These are phyloP conservation scores for Eilema caniola DNA, from an alignment of 2,888 invertebrate genomes.

Conservation along the genomic window DNA sequence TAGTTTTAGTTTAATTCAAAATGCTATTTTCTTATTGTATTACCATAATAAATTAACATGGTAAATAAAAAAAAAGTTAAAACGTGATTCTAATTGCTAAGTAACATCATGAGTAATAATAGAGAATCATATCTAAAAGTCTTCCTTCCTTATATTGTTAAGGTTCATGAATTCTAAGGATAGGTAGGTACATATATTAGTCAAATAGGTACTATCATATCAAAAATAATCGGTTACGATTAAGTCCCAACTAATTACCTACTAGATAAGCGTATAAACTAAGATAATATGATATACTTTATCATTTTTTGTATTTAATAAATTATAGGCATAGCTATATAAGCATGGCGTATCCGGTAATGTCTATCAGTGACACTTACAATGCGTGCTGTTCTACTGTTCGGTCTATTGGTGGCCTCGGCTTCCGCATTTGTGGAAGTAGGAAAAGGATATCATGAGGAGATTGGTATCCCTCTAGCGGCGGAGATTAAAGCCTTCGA, in stretches of 20 bases:
- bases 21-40: too few relatives aligned
- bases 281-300: neutral
- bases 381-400: slow-evolving; percentile 28
- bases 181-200: neutral
- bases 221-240: neutral
- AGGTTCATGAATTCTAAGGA: neutral
- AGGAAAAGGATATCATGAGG: slow-evolving; percentile 59
- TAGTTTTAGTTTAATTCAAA: too few relatives aligned
- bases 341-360: neutral
- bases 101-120: neutral
- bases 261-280: neutral
- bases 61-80: neutral
- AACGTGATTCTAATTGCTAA: neutral
- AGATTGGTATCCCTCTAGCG: slow-evolving; percentile 68
- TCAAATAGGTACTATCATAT: neutral
- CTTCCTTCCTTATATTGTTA: neutral
- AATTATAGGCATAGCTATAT: neutral
- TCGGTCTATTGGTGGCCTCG: slow-evolving; percentile 31
- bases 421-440: slow-evolving; percentile 32
- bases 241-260: neutral
- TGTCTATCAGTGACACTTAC: neutral
- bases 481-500: slow-evolving; percentile 63
- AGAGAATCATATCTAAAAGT: neutral
- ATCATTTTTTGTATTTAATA: neutral
- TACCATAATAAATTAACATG: too few relatives aligned